A percentile compares a stretch with the other conserved stretches of the same genome.
These are phyloP conservation scores for Astreopora myriophthalma DNA, from an alignment of 64 coral and sea anemone genomes.

Conservation along the genomic window DNA sequence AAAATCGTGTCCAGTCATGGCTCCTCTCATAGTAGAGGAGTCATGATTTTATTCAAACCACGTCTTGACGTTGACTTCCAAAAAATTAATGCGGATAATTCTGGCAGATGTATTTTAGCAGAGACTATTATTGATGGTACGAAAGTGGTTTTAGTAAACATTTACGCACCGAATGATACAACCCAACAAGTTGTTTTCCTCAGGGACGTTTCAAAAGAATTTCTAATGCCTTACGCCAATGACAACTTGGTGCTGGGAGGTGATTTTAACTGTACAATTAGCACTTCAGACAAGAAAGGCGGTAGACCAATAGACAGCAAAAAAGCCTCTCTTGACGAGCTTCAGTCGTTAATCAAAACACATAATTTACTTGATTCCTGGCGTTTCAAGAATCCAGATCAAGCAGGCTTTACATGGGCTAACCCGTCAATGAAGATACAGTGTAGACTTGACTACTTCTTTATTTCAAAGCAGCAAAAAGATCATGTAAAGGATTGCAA, in stretches of 20 bases:
- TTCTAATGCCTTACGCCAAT: not conserved
- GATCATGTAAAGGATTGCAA: not conserved
- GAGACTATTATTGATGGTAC: conserved; percentile 33
- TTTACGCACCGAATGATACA: conserved; percentile 53
- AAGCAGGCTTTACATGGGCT: conserved; percentile 17
- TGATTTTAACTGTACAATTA: conserved; percentile 19
- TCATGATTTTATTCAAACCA: conserved; percentile 59
- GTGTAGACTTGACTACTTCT: conserved; percentile 3
- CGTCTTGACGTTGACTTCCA: conserved; percentile 3
- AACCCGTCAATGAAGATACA: conserved; percentile 18
- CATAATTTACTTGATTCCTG: not conserved
- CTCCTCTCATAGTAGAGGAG: conserved; percentile 38
- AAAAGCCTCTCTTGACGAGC: not conserved
- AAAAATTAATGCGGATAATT: not conserved
- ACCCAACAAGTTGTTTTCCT: conserved; percentile 12
- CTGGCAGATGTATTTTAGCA: conserved; percentile 37
- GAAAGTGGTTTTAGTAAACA: conserved; percentile 19
- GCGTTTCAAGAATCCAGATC: conserved; percentile 5
- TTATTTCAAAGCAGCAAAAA: conserved; percentile 15
- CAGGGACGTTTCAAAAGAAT: conserved; percentile 16
- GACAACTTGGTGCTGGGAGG: not conserved
- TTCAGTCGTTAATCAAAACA: not conserved
- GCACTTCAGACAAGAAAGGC: not conserved
- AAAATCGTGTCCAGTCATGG: conserved; percentile 47
- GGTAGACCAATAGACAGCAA: not conserved